Evolutionary conservation across 2,888 invertebrate genomes (phyloP), one percentile per base, ranked within the genome.

Genomic region (Allolobophora icterica): DNA sequence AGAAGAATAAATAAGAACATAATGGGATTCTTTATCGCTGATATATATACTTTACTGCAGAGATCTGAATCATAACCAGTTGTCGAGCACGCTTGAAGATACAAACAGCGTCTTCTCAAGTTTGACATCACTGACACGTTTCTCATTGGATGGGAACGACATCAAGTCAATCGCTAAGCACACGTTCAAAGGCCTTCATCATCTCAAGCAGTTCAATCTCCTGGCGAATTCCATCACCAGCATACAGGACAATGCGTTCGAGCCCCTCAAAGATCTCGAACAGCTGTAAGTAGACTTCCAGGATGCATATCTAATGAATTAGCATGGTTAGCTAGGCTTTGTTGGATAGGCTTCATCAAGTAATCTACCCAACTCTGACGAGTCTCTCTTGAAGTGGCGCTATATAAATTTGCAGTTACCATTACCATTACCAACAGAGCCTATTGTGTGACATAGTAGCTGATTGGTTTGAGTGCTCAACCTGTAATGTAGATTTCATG

Each of bases 241-340:
- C 91, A 97, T 98, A 92, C 97, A 98, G 94, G 97, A 97, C 93
- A 97, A 97, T 95, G 97, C 98, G 19, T 98, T 99, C 95, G 87
- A 87, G 8, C 87, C 87, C 6, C 38, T 87, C 35, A 87, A 87
- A 15, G 38, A 87, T 87, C 87, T 87, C 6, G 87, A 87, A 33
- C 87, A 87, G 38, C 87, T 87, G 87, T 87, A 87, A 87, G 38
- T 87, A 87, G 35, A 87, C 87, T 38, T 87, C 6, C n/a, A 87
- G 17, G n/a, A 83, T 83, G 15, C 33, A 83, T 83, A 83, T 83
- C 84, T 84, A 84, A 84, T 84, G 30, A 33, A 84, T 33, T 33
- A 8, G 30, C 11, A 84, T 33, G 84, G n/a, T 33, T 84, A 13
- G 71, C 2, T 71, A 71, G 71, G 71, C n/a, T 84, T 84, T 84